Base-by-base conservation (phyloP, 2,113 vertebrate species). In the Stegostoma tigrinum region DNA sequence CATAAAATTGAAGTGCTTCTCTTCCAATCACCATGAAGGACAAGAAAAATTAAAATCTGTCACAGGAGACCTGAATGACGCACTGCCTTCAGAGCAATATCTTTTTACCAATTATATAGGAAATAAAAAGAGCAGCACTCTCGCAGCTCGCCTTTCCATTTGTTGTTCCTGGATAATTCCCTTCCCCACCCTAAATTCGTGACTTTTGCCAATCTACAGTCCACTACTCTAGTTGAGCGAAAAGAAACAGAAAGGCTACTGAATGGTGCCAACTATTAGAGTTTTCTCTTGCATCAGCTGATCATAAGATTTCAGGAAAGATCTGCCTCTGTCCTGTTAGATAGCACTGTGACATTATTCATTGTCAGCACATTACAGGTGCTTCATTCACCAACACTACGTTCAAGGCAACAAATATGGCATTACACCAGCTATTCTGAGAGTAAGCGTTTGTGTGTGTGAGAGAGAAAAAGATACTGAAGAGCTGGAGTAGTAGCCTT, bases 361-460 rank as follows among this genome's bases (percentile, higher is more conserved):
- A 98, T 97, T 98, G 98, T 98, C 98, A 98, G 52, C 93, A 97
- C 95, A 96, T 93, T 80, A 97, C 96, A 96, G 96, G 97, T 97
- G 97, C 97, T 97, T 97, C 97, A 98, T 98, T 98, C 98, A 98
- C 98, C 98, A 98, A 96, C 96, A 96, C 97, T 97, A 97, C 96
- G 96, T 97, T 97, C 97, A 95, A 97, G 42, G 34, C 10, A 19
- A 95, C 97, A 97, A 97, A 98, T 97, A 97, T 96, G 97, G 98
- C 97, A 97, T 97, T 96, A 97, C 96, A 75, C 42, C 68, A 95
- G 27, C 52, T 89, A 52, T 52, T 96, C 89, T 96, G 96, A 96
- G 96, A 96, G 97, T 96, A 96, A 96, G 97, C 96, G 95, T 97
- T 96, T 96, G 80, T 96, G 90, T 96, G 97, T 34, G 24, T 5